Base-by-base conservation (phyloP, 2,888 invertebrate genomes). In the Agrotis segetum region DNA sequence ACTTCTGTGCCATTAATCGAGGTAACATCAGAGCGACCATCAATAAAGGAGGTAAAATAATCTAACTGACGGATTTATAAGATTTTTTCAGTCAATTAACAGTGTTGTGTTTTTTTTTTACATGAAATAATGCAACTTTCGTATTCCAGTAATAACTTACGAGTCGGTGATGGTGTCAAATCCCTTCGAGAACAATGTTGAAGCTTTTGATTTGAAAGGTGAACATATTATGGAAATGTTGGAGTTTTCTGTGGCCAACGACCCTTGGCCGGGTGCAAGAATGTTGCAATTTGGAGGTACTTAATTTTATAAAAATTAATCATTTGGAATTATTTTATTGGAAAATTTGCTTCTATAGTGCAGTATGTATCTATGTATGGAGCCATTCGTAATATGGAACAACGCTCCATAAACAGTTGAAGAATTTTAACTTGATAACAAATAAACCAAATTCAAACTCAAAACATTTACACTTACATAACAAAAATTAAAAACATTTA, bases 151-250 rank as follows among this genome's bases (percentile, higher is more conserved):
- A 29, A 74, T 74, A 52, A 74, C 79, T 49, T 74, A 79, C 21
- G 73, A 73, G 21, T 52, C 79, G 2, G 73, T 79, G 13, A 72
- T 79, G 3, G 56, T 74, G 1, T 58, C 74, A 44, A 79, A 58
- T 49, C 74, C 79, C 14, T 79, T 74, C 14, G 58, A 72, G 40
- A 74, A 74, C 58, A 53, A 59, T 3, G 52, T 72, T 72, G 79
- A 77, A 77, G 71, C 52, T 14, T 79, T 79, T 14, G 73, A 70
- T n/a, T 40, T 71, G 17, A 77, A 74, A 77, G 74, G 74, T 6
- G 19, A 77, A 69, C 19, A 74, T 79, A 87, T 98, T 9, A 79
- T 93, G 59, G 94, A 96, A 72, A 95, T 97, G 46, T 91, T 97
- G 19, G 97, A 97, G 85, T 90, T 87, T 67, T 88, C 92, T 5